These are phyloP conservation scores for Amblyteles armatorius DNA, from an alignment of 2,888 invertebrate species.

Conservation along the genomic window DNA sequence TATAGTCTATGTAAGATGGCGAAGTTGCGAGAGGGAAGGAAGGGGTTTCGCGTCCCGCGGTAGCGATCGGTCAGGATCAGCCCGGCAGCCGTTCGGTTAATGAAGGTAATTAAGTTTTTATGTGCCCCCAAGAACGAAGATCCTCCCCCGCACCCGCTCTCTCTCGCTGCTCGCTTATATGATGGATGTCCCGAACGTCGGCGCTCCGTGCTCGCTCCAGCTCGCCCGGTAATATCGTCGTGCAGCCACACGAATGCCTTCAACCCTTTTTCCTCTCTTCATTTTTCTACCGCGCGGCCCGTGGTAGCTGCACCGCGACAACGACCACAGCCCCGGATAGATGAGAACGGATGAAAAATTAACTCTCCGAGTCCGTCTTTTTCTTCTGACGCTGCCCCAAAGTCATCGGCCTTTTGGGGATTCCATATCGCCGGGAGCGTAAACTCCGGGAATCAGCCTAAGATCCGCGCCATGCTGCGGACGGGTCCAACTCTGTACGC, in stretches of 20 bases:
- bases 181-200: slow-evolving; percentile 78
- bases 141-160: slow-evolving; percentile 63
- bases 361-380: slow-evolving; percentile 65
- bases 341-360: slow-evolving; percentile 79
- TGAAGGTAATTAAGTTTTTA: slow-evolving; percentile 85
- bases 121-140: slow-evolving; percentile 75
- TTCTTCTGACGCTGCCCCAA: slow-evolving; percentile 37
- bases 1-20: slow-evolving; percentile 7
- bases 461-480: background rate
- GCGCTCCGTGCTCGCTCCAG: slow-evolving; percentile 53
- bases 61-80: slow-evolving; percentile 75
- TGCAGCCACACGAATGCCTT: slow-evolving; percentile 49
- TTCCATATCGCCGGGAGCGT: slow-evolving; percentile 57
- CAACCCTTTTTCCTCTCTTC: slow-evolving; percentile 47
- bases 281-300: slow-evolving; percentile 30
- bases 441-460: background rate
- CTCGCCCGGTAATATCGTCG: slow-evolving; percentile 50
- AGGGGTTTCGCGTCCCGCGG: slow-evolving; percentile 43
- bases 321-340: slow-evolving; percentile 49
- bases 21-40: slow-evolving; percentile 28
- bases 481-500: background rate
- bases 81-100: slow-evolving; percentile 79
- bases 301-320: slow-evolving; percentile 42
- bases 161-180: slow-evolving; percentile 71
- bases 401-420: slow-evolving; percentile 62